A percentile compares a stretch with the other conserved stretches of the same genome.
These are phyloP conservation scores for Ochropleura plecta DNA, from an alignment of 2,888 invertebrate genomes.

Conservation along the genomic window DNA sequence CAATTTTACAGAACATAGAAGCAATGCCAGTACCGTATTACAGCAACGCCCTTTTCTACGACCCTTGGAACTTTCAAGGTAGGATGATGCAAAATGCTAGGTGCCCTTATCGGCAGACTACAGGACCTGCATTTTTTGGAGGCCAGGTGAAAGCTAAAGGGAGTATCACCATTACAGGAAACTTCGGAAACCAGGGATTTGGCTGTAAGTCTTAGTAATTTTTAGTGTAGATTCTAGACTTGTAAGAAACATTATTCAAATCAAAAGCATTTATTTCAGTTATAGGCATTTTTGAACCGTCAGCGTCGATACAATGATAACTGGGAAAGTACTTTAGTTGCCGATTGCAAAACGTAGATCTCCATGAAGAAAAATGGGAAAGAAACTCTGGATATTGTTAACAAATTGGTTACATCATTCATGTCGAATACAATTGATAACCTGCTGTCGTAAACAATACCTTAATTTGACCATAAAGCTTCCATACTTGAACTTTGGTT, in stretches of 20 bases:
- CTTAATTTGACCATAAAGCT: neutral
- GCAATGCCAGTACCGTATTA: neutral
- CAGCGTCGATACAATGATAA: no score
- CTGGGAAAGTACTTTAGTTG: no score
- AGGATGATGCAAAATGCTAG: neutral
- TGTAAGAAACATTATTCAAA: neutral
- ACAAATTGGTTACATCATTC: no score
- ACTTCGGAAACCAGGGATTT: conserved; percentile 30
- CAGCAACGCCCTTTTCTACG: neutral
- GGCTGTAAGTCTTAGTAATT: conserved; percentile 26
- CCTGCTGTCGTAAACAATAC: neutral
- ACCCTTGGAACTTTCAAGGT: conserved; percentile 19
- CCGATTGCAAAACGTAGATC: no score
- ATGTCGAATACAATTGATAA: neutral
- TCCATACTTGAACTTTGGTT: no score
- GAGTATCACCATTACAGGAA: conserved; percentile 8
- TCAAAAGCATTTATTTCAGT: no score
- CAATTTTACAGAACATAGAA: conserved; percentile 20
- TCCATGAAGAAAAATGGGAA: no score
- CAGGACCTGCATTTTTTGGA: conserved; percentile 25
- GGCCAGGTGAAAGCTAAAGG: conserved; percentile 28
- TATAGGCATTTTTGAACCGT: no score
- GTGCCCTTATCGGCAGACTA: neutral
- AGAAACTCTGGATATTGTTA: no score
- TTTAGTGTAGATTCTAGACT: neutral